Evolutionary conservation across 2,113 vertebrate species (phyloP).

Genomic region (Leptobrachium ailaonicum): DNA sequence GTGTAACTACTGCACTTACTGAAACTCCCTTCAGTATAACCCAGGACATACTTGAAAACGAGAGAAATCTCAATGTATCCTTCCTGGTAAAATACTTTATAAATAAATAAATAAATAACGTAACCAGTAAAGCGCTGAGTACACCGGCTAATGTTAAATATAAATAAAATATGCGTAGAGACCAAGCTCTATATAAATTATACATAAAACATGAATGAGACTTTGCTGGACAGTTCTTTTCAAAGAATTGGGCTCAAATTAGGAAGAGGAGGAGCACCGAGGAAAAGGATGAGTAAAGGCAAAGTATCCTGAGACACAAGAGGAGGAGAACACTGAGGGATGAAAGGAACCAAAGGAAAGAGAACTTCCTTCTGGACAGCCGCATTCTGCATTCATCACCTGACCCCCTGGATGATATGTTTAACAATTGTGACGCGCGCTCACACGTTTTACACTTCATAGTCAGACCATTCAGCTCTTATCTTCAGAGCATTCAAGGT

Average conservation of each 20-base stretch:
- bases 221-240: constrained; percentile 23
- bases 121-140: too few species aligned
- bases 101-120: too few species aligned
- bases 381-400: constrained; percentile 19
- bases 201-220: constrained; percentile 2
- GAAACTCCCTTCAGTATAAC: too few species aligned
- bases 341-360: constrained; percentile 40
- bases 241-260: constrained; percentile 44
- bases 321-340: constrained; percentile 35
- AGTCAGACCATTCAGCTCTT: background rate
- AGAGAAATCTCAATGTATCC: too few species aligned
- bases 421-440: background rate
- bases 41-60: too few species aligned
- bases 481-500: background rate
- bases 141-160: too few species aligned
- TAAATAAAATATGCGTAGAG: too few species aligned
- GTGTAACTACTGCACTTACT: too few species aligned
- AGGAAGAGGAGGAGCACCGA: constrained; percentile 44
- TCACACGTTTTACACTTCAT: background rate
- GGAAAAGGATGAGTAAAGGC: constrained; percentile 29
- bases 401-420: background rate
- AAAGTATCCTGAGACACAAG: constrained; percentile 41
- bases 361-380: constrained; percentile 29
- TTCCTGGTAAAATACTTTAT: too few species aligned
- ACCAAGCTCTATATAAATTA: too few species aligned